Base-by-base conservation (phyloP, 2,888 invertebrate genomes). In the Sminthurinus aureus region DNA sequence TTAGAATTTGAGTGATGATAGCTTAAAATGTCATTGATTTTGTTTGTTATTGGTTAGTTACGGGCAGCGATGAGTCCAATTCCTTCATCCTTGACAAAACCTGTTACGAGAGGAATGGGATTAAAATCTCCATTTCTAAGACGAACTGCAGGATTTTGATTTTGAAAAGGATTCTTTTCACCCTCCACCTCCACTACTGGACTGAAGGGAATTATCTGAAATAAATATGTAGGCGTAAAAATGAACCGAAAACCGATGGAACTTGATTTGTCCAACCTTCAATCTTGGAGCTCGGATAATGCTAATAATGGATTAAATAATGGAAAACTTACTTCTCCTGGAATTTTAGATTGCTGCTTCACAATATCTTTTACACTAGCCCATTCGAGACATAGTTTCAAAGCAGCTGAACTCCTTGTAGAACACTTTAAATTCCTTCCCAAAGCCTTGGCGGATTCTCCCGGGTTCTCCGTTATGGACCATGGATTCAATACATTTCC, bases 401-500 rank as follows among this genome's bases (percentile, higher is more conserved):
- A 78, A 24, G 83, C 81, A 6, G 18, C 20, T 15, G n/a, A 85
- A 84, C 67, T 82, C 80, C 75, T 82, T 77, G 84, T 81, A 20
- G 85, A 82, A 81, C 87, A 87, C n/a, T 81, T 80, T 9, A 86
- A 24, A 12, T 79, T 66, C 15, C 79, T 71, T 74, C 84, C 86
- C 20, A 86, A 79, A 69, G 80, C 67, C 3, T 66, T 79, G 0
- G 85, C 84, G 75, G 85, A 83, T n/a, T 78, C 75, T 73, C 84
- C 85, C 13, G 86, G 86, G 24, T 84, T 64, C 82, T 84, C 79
- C 13, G 79, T 83, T n/a, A 84, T 83, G 6, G 80, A 85, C 87
- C 87, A 86, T 51, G 84, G 83, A 66, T 86, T 86, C n/a, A 87
- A 22, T 58, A 71, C 84, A 0, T 86, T 81, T 4, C 85, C 87